Evolutionary conservation across 1,140 invertebrate species (phyloP), one percentile per base, ranked within the genome.

Genomic region (Drosophila arizonae): DNA sequence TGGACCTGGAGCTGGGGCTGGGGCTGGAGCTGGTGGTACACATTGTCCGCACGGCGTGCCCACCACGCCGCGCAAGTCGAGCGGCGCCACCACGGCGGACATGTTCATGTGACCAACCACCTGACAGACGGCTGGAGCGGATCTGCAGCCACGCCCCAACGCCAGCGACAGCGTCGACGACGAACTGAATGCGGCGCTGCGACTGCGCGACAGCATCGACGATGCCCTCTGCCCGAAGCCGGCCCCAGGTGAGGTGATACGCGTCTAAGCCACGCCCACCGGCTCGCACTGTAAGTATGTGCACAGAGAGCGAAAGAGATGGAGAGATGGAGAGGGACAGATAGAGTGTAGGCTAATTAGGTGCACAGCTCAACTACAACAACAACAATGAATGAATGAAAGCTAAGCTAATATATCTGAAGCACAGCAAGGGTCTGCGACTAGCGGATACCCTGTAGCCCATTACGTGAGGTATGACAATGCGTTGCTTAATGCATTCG

Each of bases 81-180:
- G 24, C 33, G 6, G 36, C 21, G 9, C 28, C 43, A 13, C 65
- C 50, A 62, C 77, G 92, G 11, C 55, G 4, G 94, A 94, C 72
- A 93, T 95, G 57, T 95, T 95, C 76, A 95, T 95, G 94, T 95
- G 94, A 95, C 93, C 81, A 73, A 90, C 50, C 79, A 90, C 67
- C 71, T 77, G 71, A 72, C 70, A 51, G 50, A 63, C 45, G 52
- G 73, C 64, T 43, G 56, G 62, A 30, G 39, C 17, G 8, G 69
- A 63, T 39, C 43, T 15, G n/a, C 62, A 68, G 51, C 30, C 51
- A 13, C 11, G 26, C 26, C 15, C 71, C 13, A 74, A 66, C 6
- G n/a, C 43, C 43, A 17, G 43, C 43, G 43, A n/a, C 43, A 45
- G n/a, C 43, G 43, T 8, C n/a, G 81, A 65, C n/a, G 61, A 76